Base-by-base conservation (phyloP, 2,888 invertebrate genomes). In the Zelleria hepariella region DNA sequence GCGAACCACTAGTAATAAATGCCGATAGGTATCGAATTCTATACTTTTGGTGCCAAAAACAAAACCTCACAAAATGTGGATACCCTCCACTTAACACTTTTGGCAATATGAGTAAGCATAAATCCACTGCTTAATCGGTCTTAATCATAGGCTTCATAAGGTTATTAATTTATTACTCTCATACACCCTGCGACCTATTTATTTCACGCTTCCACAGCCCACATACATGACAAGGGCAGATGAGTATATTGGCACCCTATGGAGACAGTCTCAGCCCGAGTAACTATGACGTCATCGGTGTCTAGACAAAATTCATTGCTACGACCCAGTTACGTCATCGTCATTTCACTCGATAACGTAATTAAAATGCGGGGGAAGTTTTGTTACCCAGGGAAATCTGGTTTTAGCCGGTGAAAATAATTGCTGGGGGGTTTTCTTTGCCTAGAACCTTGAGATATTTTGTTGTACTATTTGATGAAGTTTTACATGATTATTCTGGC, bases 271-370 rank as follows among this genome's bases (percentile, higher is more conserved):
- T 18, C 54, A 54, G 26, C n/a, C 54, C 26, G 24, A 53, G 58
- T 64, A 62, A 57, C 57, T 55, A 59, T 70, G 68, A 72, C 67
- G 68, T 68, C 65, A 66, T 67, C 65, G 64, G n/a, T 59, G 82
- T 83, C 84, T 84, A 84, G 84, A 84, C 83, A 59, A 68, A 65
- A 66, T 78, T 74, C 67, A 72, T 70, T 66, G 57, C 32, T 15
- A 15, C 32, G 32, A 59, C 66, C 59, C 26, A 10, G 62, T 76
- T 74, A 79, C 80, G 80, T 82, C 32, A 42, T 42, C 80, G 80
- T 82, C 32, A 42, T 42, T 42, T 15, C 10, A 42, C 32, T 42
- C 15, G 32, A 42, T 15, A 42, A 42, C 32, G 32, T 42, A 42
- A 42, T 42, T 42, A 42, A 42, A 42, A 42, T 42, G 32, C 32